phyloP scores from a whole-genome alignment of 2,888 invertebrate genomes.

The Scrobipalpa atriplicella region DNA sequence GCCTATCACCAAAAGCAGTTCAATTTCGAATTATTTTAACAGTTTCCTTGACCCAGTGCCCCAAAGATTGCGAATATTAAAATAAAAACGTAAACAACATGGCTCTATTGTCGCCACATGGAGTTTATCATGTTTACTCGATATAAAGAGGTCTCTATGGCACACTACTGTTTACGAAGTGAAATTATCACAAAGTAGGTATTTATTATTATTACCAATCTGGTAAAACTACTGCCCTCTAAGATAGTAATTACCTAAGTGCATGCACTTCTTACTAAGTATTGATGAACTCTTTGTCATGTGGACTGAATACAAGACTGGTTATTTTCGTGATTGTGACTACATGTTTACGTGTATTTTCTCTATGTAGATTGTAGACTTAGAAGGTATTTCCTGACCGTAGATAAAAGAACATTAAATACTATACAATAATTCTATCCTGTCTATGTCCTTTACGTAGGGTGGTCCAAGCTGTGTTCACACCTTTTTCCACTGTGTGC shows the following conservation, averaged over 20 bases:
- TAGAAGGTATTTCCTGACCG: no score
- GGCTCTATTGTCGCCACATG: neutral
- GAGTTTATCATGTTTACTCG: conserved; percentile 13
- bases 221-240: neutral
- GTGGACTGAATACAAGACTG: no score
- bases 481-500: no score
- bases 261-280: neutral
- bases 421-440: no score
- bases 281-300: no score
- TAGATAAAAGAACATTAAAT: no score
- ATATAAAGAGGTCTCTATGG: neutral
- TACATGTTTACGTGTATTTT: no score
- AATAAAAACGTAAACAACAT: conserved; percentile 4
- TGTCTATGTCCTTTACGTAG: no score
- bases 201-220: neutral
- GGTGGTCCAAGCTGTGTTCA: no score
- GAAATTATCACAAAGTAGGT: conserved; percentile 5
- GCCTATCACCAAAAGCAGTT: neutral
- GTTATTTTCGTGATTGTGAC: no score
- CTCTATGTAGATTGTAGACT: no score
- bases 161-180: conserved; percentile 9
- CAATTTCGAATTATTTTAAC: neutral
- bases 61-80: conserved; percentile 9
- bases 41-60: conserved; percentile 2
- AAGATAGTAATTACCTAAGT: neutral